Evolutionary conservation across 2,113 vertebrate genomes (phyloP).

Genomic region (Cottus gobio): DNA sequence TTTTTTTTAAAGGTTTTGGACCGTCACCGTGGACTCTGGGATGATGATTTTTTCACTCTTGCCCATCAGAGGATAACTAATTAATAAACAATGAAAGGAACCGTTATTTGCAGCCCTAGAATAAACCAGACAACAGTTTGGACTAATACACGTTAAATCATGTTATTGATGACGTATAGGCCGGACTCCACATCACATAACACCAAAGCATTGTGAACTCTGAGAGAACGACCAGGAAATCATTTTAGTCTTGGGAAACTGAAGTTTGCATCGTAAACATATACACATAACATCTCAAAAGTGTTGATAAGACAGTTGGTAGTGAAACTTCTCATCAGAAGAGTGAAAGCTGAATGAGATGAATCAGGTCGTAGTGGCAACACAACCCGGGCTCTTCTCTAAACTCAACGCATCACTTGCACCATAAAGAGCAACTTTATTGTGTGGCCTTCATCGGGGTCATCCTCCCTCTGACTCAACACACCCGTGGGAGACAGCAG

Average conservation of each 20-base stretch:
- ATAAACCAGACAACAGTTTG: neutral
- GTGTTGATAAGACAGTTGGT: neutral
- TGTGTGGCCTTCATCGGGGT: neutral
- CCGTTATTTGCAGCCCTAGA: neutral
- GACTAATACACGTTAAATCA: too few species aligned
- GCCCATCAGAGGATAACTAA: neutral
- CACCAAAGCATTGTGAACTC: neutral
- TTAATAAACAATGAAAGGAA: neutral
- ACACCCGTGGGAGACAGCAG: slow-evolving; percentile 60
- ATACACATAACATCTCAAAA: neutral
- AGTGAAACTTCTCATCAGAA: neutral
- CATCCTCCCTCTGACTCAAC: slow-evolving; percentile 53
- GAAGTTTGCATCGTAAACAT: neutral
- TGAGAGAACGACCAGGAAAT: neutral
- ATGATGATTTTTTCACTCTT: neutral
- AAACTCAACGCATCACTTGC: neutral
- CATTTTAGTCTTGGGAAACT: too few species aligned
- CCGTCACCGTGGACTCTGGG: neutral
- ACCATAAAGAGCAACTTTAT: neutral
- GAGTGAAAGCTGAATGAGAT: slow-evolving; percentile 21
- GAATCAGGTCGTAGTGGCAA: slow-evolving; percentile 39
- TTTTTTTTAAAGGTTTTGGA: neutral
- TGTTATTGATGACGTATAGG: neutral
- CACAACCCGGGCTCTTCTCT: neutral
- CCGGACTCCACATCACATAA: neutral